phyloP scores from a whole-genome alignment of 92 coral and sea anemone genomes.

The Epizoanthus scotinus region DNA sequence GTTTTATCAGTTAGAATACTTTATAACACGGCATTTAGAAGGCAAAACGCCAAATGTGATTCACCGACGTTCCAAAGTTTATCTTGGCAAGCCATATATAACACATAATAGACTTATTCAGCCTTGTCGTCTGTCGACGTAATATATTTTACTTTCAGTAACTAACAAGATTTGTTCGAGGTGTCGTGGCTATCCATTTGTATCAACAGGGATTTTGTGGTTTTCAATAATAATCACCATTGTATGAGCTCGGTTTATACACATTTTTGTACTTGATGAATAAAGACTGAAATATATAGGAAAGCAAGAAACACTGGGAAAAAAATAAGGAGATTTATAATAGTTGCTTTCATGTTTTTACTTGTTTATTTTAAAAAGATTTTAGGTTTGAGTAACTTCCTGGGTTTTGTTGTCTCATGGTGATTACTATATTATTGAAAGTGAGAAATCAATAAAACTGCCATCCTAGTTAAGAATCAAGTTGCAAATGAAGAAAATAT shows the following conservation, averaged over 20 bases:
- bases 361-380: background rate
- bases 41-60: background rate
- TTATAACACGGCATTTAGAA: too few relatives aligned
- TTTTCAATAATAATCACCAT: background rate
- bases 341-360: background rate
- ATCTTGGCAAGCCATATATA: background rate
- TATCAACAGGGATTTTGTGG: constrained; percentile 12
- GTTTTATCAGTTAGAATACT: too few relatives aligned
- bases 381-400: background rate
- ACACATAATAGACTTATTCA: background rate
- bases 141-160: background rate
- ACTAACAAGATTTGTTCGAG: constrained; percentile 15
- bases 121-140: background rate
- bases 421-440: background rate
- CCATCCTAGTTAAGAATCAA: background rate
- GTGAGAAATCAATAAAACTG: constrained; percentile 13
- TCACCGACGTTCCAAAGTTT: background rate
- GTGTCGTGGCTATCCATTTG: background rate
- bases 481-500: background rate
- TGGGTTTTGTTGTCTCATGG: constrained; percentile 3
- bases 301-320: background rate
- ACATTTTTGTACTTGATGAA: background rate
- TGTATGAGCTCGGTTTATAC: background rate
- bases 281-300: background rate
- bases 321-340: background rate